Evolutionary conservation across 1,140 invertebrate species (phyloP), one percentile per base, ranked within the genome.

Genomic region (Thereuonema tuberculata): DNA sequence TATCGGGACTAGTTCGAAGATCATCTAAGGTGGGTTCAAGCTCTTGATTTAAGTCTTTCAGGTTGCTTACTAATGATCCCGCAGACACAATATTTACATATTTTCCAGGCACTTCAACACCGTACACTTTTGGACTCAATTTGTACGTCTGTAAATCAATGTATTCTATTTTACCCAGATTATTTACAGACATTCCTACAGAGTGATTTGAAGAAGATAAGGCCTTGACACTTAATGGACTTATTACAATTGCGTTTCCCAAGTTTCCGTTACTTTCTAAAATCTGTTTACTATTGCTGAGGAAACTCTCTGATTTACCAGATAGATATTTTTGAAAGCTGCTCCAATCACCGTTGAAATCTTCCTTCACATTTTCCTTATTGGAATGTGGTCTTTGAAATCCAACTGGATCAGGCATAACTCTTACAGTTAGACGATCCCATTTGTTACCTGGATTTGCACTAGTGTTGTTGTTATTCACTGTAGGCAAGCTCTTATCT

Each of bases 351-450:
- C 9, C 9, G 20, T 50, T 50, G 48, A n/a, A 50, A 50, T 20
- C 20, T 5, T 37, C 31, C 31, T 37, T 37, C 17, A 9, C 17
- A 37, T 5, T 37, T 5, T 37, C 17, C 5, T 9, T 37, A 9
- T 17, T 17, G 5, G 17, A 9, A 9, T 5, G 5, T 9, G 31
- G 17, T 37, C 17, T 29, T n/a, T 46, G 23, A 57, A 70, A 65
- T 21, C 66, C 67, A 15, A 72, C 67, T 1, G 72, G 73, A 62
- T 74, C 72, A 23, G 78, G 62, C 77, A 80, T 79, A 24, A 76
- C 76, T 20, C 78, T 70, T 1, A 80, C 77, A 29, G 78, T 78
- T 24, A 80, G 59, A 24, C 77, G 62, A 29, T 24, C 29, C 2
- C 9, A n/a, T 20, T 20, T n/a, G n/a, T n/a, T n/a, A n/a, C n/a